phyloP scores from a whole-genome alignment of 2,797 vertebrate genomes.

The Acanthornis magna region DNA sequence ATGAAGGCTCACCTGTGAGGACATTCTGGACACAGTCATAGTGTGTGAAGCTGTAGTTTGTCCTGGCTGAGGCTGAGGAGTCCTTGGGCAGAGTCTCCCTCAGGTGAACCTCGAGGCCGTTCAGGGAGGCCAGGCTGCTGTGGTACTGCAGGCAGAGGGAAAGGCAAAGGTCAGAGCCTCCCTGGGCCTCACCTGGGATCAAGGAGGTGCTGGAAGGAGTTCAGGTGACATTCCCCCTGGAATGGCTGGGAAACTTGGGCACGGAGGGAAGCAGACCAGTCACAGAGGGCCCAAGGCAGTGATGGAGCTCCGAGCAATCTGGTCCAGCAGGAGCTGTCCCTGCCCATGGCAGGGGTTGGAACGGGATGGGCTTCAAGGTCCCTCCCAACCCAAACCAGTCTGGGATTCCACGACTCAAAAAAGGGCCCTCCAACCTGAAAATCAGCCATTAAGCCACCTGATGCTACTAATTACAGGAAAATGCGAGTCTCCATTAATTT shows the following conservation, averaged over 20 bases:
- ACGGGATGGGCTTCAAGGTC: background rate
- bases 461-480: background rate
- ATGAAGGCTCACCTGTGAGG: conserved; percentile 74
- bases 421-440: background rate
- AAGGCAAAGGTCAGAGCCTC: background rate
- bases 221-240: background rate
- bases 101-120: conserved; percentile 94
- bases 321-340: background rate
- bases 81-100: conserved; percentile 76
- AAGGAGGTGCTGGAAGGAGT: background rate
- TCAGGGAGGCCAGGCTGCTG: conserved; percentile 93
- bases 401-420: background rate
- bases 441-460: background rate
- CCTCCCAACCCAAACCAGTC: background rate
- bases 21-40: conserved; percentile 89
- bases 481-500: background rate
- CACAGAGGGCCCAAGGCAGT: background rate
- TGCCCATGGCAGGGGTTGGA: background rate
- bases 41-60: conserved; percentile 84
- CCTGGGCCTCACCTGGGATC: background rate
- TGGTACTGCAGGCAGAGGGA: conserved; percentile 79
- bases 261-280: too few relatives aligned
- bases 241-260: background rate
- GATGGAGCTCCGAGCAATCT: background rate
- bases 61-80: conserved; percentile 5